A percentile compares a stretch with the other conserved stretches of the same genome.
Evolutionary conservation across 2,113 vertebrate species (phyloP).

Genomic region (Ammodytes dubius): DNA sequence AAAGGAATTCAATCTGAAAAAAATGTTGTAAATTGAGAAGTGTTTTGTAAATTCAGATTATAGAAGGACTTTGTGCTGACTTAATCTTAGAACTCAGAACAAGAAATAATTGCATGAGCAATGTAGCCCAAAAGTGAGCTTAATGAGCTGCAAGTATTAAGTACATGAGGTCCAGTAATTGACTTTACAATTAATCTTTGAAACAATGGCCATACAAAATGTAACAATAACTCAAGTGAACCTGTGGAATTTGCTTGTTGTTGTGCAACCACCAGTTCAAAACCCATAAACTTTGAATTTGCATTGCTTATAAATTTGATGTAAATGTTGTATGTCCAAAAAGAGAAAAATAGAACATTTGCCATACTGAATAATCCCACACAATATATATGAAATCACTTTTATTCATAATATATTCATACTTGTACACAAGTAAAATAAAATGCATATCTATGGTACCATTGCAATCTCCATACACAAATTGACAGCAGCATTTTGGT

Average conservation of each 20-base stretch:
- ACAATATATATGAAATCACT: conserved; percentile 66
- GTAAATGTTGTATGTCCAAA: neutral
- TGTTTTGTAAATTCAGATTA: conserved; percentile 26
- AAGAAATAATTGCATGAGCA: conserved; percentile 25
- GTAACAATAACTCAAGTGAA: neutral
- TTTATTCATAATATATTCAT: conserved; percentile 94
- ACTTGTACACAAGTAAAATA: conserved; percentile 99
- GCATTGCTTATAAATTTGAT: neutral
- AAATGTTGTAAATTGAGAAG: neutral
- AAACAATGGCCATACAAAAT: neutral
- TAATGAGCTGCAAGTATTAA: neutral
- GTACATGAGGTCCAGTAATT: neutral
- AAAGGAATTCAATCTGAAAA: conserved; percentile 52
- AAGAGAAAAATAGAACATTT: neutral
- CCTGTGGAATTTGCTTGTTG: neutral
- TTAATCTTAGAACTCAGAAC: conserved; percentile 13
- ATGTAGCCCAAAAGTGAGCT: neutral
- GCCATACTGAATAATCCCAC: conserved; percentile 42
- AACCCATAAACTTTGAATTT: neutral
- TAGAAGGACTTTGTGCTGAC: conserved; percentile 15
- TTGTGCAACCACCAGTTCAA: neutral
- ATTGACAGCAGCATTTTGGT: conserved; percentile 89
- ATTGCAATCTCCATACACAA: conserved; percentile 89
- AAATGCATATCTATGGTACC: conserved; percentile 97
- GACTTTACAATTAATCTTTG: neutral